Base-by-base conservation (phyloP, 2,797 vertebrate species). In the Champsocephalus gunnari region DNA sequence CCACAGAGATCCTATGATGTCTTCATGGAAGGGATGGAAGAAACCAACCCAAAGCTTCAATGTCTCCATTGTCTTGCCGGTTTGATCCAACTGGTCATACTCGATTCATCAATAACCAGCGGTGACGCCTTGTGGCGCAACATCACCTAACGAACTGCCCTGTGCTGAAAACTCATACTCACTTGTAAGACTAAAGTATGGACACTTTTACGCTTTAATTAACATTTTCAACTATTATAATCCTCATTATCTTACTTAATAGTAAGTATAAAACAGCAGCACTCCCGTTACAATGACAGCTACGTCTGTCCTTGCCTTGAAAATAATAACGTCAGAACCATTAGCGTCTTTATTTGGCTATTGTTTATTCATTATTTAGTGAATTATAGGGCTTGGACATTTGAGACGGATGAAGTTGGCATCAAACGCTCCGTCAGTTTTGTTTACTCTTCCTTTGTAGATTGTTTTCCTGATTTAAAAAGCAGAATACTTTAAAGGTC, bases 1-100 rank as follows among this genome's bases (percentile, higher is more conserved):
- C 79, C 79, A 64, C 89, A 79, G 44, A 73, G 71, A 72, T 86
- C 81, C 68, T 83, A 24, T 86, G 80, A 90, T 9, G 19, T 56
- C 59, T 47, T 59, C 17, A 48, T 43, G 62, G 14, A 32, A 66
- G 67, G 32, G 17, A 41, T 16, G 48, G 7, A 47, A 3, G 12
- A 77, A 21, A 13, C n/a, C 4, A 19, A 57, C 4, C 60, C 7
- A 41, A 21, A 41, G 66, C 60, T 56, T 57, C 28, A 73, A 43
- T 63, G 76, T 63, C 17, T 77, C 64, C 7, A 3, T 63, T 79
- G 16, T 62, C 16, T 57, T 4, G 2, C 12, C 17, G 54, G 21
- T 62, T 71, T 17, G 43, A 73, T 54, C 58, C 13, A 17, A 19
- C 60, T 51, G 55, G 7, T 73, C 51, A 59, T n/a, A 77, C 70